Base-by-base conservation (phyloP, 2,888 invertebrate species). In the Brenthis daphne region DNA sequence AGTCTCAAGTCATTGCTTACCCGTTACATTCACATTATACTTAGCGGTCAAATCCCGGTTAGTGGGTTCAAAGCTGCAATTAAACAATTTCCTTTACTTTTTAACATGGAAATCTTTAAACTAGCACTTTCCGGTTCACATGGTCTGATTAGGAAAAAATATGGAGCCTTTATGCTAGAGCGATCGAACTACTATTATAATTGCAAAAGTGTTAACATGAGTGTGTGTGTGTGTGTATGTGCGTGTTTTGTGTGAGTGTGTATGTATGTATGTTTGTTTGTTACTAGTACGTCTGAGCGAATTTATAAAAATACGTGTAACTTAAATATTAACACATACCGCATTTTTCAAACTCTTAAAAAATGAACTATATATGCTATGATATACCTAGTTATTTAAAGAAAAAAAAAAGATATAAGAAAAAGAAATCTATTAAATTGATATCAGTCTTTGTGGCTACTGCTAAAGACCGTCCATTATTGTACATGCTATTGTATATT, bases 41-140 rank as follows among this genome's bases (percentile, higher is more conserved):
- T 51, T 79, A 77, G 77, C 80, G 79, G 80, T 77, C 57, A 64
- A 71, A 83, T 77, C 76, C 77, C 82, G 85, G 86, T 85, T 82
- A 85, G 79, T 82, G 73, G 82, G 82, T 82, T 81, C 75, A 76
- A 76, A 37, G 68, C 54, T 74, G 80, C 75, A 80, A 84, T 82
- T 81, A 82, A 77, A 79, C 80, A 76, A 81, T 80, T 80, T 78
- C 73, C 77, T 73, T 73, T 57, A 75, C 68, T 70, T 54, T 67
- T 69, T 70, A 70, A 70, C 67, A 67, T 73, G 72, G 68, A 69
- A 65, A 77, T 73, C 67, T 65, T 57, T 68, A 68, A 57, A 57
- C 51, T 20, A 55, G 33, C 37, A 47, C 51, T 58, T 51, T 67
- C 58, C 70, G 64, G 58, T 57, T 64, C 50, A 58, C 65, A 68